Evolutionary conservation across 2,888 invertebrate genomes (phyloP).

Genomic region (Machimus atricapillus): DNA sequence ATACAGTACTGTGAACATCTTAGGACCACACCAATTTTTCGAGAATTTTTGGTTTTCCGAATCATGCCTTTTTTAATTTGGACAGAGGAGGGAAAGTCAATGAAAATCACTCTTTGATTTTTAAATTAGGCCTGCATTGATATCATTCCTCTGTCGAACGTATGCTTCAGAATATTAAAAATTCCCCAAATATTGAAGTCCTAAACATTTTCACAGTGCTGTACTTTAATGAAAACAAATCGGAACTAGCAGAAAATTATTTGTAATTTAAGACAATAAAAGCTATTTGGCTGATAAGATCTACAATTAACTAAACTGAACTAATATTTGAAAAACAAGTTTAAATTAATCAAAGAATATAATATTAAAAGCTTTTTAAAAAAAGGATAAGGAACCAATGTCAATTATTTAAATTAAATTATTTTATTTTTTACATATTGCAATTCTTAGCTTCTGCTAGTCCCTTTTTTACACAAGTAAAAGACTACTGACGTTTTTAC

Average conservation of each 20-base stretch:
- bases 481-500: neutral
- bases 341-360: neutral
- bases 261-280: neutral
- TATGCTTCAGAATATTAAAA: too few relatives aligned
- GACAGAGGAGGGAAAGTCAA: too few relatives aligned
- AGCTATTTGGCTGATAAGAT: neutral
- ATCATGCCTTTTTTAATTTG: too few relatives aligned
- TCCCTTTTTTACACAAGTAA: neutral
- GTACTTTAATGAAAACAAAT: neutral
- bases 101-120: too few relatives aligned
- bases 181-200: too few relatives aligned
- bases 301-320: neutral
- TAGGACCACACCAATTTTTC: too few relatives aligned
- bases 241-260: constrained; percentile 21
- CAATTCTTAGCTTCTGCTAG: constrained; percentile 7
- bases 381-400: neutral
- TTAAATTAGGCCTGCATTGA: too few relatives aligned
- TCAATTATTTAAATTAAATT: constrained; percentile 9
- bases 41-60: too few relatives aligned
- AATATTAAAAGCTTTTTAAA: neutral
- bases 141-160: too few relatives aligned
- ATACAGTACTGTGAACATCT: neutral
- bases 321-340: neutral
- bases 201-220: too few relatives aligned
- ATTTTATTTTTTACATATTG: neutral